These are phyloP conservation scores for Oryzias woworae DNA, from an alignment of 2,113 vertebrate genomes.

Conservation along the genomic window DNA sequence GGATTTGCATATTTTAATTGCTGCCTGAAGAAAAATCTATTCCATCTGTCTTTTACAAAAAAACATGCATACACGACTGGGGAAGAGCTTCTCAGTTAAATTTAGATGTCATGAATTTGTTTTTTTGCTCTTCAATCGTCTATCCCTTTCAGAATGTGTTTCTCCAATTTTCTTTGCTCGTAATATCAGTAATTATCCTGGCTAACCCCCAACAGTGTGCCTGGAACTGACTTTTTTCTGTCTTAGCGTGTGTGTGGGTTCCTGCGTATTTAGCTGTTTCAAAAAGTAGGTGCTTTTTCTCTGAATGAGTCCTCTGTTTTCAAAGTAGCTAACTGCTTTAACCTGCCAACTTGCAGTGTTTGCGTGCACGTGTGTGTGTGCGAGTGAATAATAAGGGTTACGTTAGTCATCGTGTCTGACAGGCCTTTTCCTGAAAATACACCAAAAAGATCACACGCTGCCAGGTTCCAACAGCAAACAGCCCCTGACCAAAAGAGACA, in stretches of 20 bases:
- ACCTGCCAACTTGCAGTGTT: constrained; percentile 47
- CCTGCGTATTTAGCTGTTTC: constrained; percentile 65
- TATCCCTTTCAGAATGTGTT: constrained; percentile 10
- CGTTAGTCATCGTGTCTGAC: constrained; percentile 69
- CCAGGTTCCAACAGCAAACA: constrained; percentile 31
- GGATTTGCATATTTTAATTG: constrained; percentile 70
- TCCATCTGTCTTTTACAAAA: constrained; percentile 18
- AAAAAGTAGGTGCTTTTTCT: constrained; percentile 71
- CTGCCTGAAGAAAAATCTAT: constrained; percentile 40
- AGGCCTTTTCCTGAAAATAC: constrained; percentile 69
- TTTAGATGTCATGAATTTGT: constrained; percentile 31
- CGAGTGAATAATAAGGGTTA: constrained; percentile 55
- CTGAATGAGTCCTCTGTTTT: constrained; percentile 74
- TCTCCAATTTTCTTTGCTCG: constrained; percentile 38
- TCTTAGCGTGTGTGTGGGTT: constrained; percentile 20
- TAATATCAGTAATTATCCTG: constrained; percentile 57
- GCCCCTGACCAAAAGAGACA: constrained; percentile 2
- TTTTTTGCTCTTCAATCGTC: constrained; percentile 27
- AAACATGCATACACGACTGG: constrained; percentile 3
- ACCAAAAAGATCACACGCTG: constrained; percentile 68
- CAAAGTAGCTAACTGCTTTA: constrained; percentile 52
- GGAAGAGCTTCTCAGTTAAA: constrained; percentile 17
- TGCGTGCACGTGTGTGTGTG: constrained; percentile 10
- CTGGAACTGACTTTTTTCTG: constrained; percentile 41
- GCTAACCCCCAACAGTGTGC: constrained; percentile 42